These are phyloP conservation scores for Agonopterix arenella DNA, from an alignment of 2,888 invertebrate genomes.

Conservation along the genomic window DNA sequence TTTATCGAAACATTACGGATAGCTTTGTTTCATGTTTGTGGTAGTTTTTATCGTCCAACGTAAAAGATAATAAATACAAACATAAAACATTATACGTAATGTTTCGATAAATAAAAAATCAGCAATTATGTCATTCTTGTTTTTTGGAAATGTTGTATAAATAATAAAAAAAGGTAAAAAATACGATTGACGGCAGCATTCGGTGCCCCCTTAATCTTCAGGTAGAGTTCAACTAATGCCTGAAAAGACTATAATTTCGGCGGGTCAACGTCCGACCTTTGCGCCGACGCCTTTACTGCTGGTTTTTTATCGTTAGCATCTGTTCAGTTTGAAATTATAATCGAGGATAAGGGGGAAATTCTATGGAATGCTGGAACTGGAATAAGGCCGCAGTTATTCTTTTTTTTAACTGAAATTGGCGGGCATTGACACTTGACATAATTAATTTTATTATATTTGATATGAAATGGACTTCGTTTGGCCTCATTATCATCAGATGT, in stretches of 20 bases:
- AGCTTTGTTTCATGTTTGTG: too few species aligned
- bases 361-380: background rate
- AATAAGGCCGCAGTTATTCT: background rate
- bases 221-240: conserved; percentile 2
- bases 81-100: background rate
- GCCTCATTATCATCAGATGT: too few species aligned
- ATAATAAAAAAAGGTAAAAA: too few species aligned
- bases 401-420: background rate
- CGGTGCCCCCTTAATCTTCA: background rate
- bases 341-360: background rate
- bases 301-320: conserved; percentile 6
- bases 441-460: background rate
- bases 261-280: conserved; percentile 21
- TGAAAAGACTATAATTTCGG: conserved; percentile 14
- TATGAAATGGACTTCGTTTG: too few species aligned
- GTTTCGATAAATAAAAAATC: background rate
- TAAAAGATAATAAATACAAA: too few species aligned
- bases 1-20: background rate
- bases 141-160: background rate
- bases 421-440: background rate
- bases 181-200: too few species aligned
- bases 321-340: conserved; percentile 9
- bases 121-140: too few species aligned
- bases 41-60: too few species aligned
- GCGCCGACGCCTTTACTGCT: conserved; percentile 5